Percentiles rank a stretch among this genome's conserved stretches.
Evolutionary conservation across 1,140 invertebrate species (phyloP).

Genomic region (Drosophila asahinai): DNA sequence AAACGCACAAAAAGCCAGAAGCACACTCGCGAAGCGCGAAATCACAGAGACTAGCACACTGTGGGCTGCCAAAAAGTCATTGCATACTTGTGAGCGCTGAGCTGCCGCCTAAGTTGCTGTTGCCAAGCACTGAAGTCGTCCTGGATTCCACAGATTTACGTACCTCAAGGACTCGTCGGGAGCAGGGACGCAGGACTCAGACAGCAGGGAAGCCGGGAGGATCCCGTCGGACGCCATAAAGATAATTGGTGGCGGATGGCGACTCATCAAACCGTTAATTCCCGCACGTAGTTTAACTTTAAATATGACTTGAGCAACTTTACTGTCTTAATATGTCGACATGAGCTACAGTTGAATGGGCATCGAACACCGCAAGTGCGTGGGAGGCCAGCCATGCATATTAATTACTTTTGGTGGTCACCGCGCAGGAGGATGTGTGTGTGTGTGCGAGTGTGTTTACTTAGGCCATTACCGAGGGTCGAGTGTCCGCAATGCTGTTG

Average conservation of each 20-base stretch:
- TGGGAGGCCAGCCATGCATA: conserved; percentile 9
- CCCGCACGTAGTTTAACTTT: conserved; percentile 31
- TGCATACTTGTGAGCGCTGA: conserved; percentile 14
- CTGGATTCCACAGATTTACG: conserved; percentile 17
- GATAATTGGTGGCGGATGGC: conserved; percentile 29
- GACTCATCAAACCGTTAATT: conserved; percentile 27
- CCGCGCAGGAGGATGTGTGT: background rate
- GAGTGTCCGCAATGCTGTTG: background rate
- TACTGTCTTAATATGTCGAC: background rate
- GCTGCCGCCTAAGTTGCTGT: conserved; percentile 17
- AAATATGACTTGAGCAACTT: conserved; percentile 18
- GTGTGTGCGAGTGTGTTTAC: background rate
- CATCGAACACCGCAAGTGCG: conserved; percentile 5
- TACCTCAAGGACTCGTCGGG: background rate
- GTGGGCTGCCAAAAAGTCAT: conserved; percentile 18
- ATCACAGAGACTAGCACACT: conserved; percentile 9
- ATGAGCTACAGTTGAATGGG: conserved; percentile 1
- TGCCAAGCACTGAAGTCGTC: conserved; percentile 21
- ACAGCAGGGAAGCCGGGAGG: background rate
- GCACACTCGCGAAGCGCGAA: conserved; percentile 18
- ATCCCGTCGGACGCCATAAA: conserved; percentile 25
- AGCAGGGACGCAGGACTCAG: background rate
- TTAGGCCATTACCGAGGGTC: background rate
- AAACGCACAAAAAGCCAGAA: conserved; percentile 1
- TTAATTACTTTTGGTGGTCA: conserved; percentile 39